phyloP scores from a whole-genome alignment of 1,140 invertebrate species.

The Ostrea edulis region DNA sequence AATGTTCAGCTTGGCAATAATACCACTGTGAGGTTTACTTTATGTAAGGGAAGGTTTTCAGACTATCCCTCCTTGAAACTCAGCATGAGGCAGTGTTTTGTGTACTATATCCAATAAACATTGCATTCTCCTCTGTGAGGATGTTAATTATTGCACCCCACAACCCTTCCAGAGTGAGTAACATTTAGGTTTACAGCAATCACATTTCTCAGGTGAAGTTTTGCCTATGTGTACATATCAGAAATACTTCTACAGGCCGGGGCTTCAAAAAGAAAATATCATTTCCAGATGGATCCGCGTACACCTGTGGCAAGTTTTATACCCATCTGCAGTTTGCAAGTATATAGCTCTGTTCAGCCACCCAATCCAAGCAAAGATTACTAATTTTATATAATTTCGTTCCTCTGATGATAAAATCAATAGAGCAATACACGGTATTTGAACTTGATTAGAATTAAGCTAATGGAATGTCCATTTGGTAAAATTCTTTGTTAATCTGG shows the following conservation, averaged over 20 bases:
- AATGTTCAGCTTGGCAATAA: not conserved
- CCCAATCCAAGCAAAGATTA: not conserved
- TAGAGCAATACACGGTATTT: no score
- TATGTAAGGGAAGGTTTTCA: not conserved
- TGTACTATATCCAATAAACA: constrained; percentile 30
- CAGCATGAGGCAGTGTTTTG: constrained; percentile 5
- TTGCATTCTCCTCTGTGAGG: not conserved
- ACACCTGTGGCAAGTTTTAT: constrained; percentile 14
- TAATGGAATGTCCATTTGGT: no score
- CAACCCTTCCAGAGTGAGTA: constrained; percentile 22
- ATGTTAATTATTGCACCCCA: constrained; percentile 14
- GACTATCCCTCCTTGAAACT: constrained; percentile 3
- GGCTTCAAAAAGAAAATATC: constrained; percentile 30
- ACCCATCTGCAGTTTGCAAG: not conserved
- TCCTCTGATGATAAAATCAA: no score
- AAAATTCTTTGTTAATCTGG: no score
- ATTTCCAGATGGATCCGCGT: constrained; percentile 17
- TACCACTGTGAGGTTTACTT: constrained; percentile 20
- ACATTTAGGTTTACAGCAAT: constrained; percentile 17
- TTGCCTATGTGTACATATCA: not conserved
- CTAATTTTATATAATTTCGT: not conserved
- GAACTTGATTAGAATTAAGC: no score
- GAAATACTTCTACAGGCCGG: not conserved
- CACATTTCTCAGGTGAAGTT: constrained; percentile 9
- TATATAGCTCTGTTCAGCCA: not conserved